Evolutionary conservation across 2,113 vertebrate species (phyloP).

Genomic region (Pelmatolapia mariae): DNA sequence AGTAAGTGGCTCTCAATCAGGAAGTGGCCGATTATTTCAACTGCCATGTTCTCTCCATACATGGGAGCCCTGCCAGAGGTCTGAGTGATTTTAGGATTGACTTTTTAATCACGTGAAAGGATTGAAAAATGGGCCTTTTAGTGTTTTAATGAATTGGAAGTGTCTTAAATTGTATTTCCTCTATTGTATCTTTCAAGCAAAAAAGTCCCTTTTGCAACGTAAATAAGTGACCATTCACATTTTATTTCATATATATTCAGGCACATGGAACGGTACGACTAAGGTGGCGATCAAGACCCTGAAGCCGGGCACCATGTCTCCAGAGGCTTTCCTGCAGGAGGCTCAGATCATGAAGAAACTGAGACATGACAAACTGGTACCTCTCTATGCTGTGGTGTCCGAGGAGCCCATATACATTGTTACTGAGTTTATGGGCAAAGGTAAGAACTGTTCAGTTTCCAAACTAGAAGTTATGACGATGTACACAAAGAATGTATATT

Average conservation of each 20-base stretch:
- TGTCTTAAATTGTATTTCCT: not conserved
- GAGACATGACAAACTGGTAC: slow-evolving; percentile 93
- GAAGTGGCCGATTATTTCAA: slow-evolving; percentile 48
- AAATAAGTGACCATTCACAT: not conserved
- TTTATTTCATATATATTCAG: slow-evolving; percentile 53
- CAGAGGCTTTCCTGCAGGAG: slow-evolving; percentile 96
- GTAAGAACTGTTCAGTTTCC: slow-evolving; percentile 47
- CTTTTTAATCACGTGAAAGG: not conserved
- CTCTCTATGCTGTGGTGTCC: slow-evolving; percentile 93
- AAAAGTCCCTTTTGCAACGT: not conserved
- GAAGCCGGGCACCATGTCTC: slow-evolving; percentile 97
- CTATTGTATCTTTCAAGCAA: not conserved
- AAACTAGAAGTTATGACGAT: not conserved
- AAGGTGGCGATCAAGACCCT: slow-evolving; percentile 98
- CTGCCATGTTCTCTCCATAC: not conserved
- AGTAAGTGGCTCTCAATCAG: slow-evolving; percentile 59
- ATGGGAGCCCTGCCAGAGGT: not conserved
- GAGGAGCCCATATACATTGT: slow-evolving; percentile 98
- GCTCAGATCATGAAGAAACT: slow-evolving; percentile 99
- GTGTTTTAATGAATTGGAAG: not conserved
- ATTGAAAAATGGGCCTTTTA: not conserved
- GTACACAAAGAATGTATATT: not conserved
- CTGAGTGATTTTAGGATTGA: not conserved
- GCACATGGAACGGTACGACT: slow-evolving; percentile 97
- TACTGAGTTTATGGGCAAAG: slow-evolving; percentile 97